Evolutionary conservation across 1,140 invertebrate genomes (phyloP).

Genomic region (Anastrepha obliqua): DNA sequence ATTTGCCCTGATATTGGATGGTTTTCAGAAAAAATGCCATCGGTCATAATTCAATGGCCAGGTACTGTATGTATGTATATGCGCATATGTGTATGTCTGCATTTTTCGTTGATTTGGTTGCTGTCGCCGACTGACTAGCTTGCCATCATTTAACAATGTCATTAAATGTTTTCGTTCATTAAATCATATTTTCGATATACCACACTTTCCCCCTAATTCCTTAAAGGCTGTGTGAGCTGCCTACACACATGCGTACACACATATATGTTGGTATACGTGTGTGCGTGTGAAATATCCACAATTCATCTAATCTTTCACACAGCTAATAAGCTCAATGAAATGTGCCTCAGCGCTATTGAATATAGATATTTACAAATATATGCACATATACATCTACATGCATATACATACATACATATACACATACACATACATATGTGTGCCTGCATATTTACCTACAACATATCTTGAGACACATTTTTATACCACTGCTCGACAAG

Average conservation of each 20-base stretch:
- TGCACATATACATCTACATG: background rate
- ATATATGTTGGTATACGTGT: background rate
- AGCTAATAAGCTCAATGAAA: conserved; percentile 59
- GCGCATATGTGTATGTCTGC: background rate
- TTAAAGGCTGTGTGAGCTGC: background rate
- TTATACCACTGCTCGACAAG: background rate
- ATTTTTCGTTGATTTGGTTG: background rate
- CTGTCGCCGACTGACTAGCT: background rate
- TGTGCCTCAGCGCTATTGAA: conserved; percentile 10
- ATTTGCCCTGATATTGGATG: too few species aligned
- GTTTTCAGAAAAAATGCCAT: too few species aligned
- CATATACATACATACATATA: background rate
- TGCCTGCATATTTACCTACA: background rate
- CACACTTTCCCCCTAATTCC: conserved; percentile 42
- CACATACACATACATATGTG: background rate
- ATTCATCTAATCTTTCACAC: conserved; percentile 59
- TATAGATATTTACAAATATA: background rate
- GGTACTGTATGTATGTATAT: background rate
- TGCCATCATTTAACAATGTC: conserved; percentile 43
- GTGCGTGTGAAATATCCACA: conserved; percentile 6
- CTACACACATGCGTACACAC: background rate
- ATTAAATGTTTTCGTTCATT: conserved; percentile 55
- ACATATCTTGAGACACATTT: background rate
- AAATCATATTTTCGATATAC: conserved; percentile 52
- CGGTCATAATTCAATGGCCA: too few species aligned